Evolutionary conservation across 2,113 vertebrate genomes (phyloP), one percentile per base, ranked within the genome.

Genomic region (Tragulus kanchil): DNA sequence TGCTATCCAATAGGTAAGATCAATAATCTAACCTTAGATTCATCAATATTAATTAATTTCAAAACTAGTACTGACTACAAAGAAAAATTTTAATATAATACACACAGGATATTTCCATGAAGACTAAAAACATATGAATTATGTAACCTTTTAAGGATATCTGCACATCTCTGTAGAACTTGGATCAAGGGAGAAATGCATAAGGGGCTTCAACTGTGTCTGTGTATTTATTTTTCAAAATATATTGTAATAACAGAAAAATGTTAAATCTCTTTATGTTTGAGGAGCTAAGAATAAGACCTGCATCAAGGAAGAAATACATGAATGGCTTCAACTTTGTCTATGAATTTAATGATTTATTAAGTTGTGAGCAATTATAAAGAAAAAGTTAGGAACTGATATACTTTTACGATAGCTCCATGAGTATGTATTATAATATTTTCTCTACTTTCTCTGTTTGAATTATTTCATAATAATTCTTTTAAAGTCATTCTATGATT

Each of bases 371-470:
- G 15, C 25, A 87, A 62, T 67, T 54, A 42, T 3, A 93, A 79
- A 83, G 89, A 36, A 85, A 90, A 92, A 28, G 5, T 90, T 71
- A 81, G 50, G 28, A 88, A 67, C 4, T 56, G 12, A 75, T 81
- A 48, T n/a, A 25, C 52, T 25, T 69, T 88, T 19, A 73, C 82
- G 23, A 65, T 52, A 48, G 1, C 7, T 69, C 62, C 13, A n/a
- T 88, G 52, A 85, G 23, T 54, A 14, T 2, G 7, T 21, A 69
- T 88, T 42, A 75, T 64, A 52, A 42, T 50, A 86, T 79, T 89
- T 93, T 96, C 25, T 67, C 1, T 75, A 91, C 28, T 73, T 88
- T 89, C 28, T 89, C 11, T 48, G 15, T 97, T 95, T 90, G 84
- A 94, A 67, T 64, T 58, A 61, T 56, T 85, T 90, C 12, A 56